Conservation (phyloP, 2,113 vertebrate genomes). For the Cololabis saira region DNA sequence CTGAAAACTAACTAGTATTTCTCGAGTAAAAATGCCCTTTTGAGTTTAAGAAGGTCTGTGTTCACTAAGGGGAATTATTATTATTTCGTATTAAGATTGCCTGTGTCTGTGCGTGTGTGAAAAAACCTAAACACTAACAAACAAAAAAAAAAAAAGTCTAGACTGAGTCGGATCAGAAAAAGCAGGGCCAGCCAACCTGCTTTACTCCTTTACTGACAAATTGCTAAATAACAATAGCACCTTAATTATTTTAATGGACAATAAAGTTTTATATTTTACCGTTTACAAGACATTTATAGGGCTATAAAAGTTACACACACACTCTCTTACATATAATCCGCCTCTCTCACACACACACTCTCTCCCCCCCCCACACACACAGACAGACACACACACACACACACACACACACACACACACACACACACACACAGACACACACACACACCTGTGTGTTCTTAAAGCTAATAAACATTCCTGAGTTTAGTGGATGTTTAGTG, state of each 20-base stretch:
- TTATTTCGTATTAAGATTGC: too few relatives aligned
- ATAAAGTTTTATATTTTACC: slow-evolving; percentile 73
- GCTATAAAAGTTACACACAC: slow-evolving; percentile 75
- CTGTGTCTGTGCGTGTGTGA: background rate
- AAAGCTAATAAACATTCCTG: slow-evolving; percentile 57
- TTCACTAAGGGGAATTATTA: too few relatives aligned
- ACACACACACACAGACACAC: background rate
- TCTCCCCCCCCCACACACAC: too few relatives aligned
- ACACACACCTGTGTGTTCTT: slow-evolving; percentile 51
- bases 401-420: too few relatives aligned
- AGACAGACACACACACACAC: too few relatives aligned
- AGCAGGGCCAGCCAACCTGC: slow-evolving; percentile 19
- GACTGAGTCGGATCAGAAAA: background rate
- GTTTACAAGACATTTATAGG: slow-evolving; percentile 80
- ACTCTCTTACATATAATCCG: slow-evolving; percentile 40
- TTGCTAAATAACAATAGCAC: slow-evolving; percentile 64
- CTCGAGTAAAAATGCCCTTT: too few relatives aligned
- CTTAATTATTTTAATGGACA: slow-evolving; percentile 76
- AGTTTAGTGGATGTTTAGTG: slow-evolving; percentile 1
- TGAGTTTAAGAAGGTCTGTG: too few relatives aligned
- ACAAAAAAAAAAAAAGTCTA: background rate
- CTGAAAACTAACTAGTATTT: too few relatives aligned
- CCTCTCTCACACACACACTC: background rate
- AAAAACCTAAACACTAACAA: background rate
- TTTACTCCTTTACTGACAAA: slow-evolving; percentile 42